phyloP scores from a whole-genome alignment of 2,888 invertebrate genomes.

The Gymnoscelis rufifasciata region DNA sequence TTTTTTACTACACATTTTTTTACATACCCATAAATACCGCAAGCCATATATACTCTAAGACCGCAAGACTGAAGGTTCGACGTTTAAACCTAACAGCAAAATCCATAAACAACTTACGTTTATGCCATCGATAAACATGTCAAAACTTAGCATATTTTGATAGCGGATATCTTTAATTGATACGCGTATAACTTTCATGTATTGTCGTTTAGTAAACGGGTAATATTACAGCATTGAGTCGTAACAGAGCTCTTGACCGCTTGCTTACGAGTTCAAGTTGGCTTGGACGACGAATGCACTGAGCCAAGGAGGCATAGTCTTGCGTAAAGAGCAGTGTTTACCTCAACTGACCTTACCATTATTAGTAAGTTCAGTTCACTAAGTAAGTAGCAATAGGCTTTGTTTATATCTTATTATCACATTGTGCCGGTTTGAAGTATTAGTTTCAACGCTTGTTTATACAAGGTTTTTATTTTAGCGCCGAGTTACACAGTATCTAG shows the following conservation, averaged over 20 bases:
- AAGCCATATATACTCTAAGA: too few relatives aligned
- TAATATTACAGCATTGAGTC: constrained; percentile 21
- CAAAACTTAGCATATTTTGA: constrained; percentile 2
- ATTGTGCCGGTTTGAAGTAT: too few relatives aligned
- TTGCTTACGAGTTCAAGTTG: constrained; percentile 57
- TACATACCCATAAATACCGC: too few relatives aligned
- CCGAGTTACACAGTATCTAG: too few relatives aligned
- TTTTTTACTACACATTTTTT: too few relatives aligned
- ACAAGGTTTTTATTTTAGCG: too few relatives aligned
- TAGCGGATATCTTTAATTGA: constrained; percentile 32
- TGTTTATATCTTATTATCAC: too few relatives aligned
- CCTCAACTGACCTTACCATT: constrained; percentile 16
- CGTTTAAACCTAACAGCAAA: too few relatives aligned
- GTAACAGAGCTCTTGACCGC: constrained; percentile 60
- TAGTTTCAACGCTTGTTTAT: too few relatives aligned
- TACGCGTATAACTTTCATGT: constrained; percentile 7
- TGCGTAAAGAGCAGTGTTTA: constrained; percentile 44
- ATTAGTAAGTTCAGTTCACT: not conserved
- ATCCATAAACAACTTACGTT: constrained; percentile 1
- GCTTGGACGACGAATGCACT: constrained; percentile 37
- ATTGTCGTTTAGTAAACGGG: constrained; percentile 15
- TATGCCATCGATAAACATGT: constrained; percentile 6
- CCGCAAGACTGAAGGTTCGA: too few relatives aligned
- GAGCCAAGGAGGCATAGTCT: constrained; percentile 29
- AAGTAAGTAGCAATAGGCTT: too few relatives aligned